phyloP scores from a whole-genome alignment of 2,113 vertebrate genomes.

The Mormyrus iriodes region DNA sequence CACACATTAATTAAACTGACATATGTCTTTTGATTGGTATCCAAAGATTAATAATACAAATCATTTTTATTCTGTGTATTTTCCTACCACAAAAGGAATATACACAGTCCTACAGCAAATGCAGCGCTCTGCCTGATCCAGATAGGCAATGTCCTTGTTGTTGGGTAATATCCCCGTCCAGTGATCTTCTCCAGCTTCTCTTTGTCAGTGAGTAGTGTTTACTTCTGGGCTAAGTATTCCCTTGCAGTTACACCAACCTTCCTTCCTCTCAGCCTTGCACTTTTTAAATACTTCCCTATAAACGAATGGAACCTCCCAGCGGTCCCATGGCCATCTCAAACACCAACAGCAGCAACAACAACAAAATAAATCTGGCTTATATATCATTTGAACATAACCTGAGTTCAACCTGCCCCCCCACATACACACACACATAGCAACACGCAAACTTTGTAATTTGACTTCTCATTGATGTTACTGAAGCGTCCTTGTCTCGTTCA shows the following conservation, averaged over 20 bases:
- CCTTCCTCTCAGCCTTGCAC: background rate
- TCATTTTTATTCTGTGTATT: background rate
- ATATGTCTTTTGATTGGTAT: background rate
- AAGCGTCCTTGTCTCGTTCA: background rate
- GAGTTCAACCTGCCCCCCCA: background rate
- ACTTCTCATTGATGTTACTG: background rate
- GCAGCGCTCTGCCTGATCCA: background rate
- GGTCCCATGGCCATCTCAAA: background rate
- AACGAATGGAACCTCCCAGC: background rate
- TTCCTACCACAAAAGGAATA: background rate
- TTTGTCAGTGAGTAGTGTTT: background rate
- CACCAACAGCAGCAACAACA: background rate
- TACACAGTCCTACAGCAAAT: background rate
- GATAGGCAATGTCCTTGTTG: background rate
- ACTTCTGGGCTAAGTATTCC: background rate
- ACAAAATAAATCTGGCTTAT: background rate
- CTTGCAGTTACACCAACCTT: background rate
- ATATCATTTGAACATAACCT: background rate
- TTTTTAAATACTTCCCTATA: background rate
- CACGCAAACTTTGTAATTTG: background rate
- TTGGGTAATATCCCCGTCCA: background rate
- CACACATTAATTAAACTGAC: conserved; percentile 4
- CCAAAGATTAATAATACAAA: background rate
- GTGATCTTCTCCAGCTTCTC: background rate
- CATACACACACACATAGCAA: background rate